Evolutionary conservation across 1,140 invertebrate genomes (phyloP), one percentile per base, ranked within the genome.

Genomic region (Ylistrum balloti): DNA sequence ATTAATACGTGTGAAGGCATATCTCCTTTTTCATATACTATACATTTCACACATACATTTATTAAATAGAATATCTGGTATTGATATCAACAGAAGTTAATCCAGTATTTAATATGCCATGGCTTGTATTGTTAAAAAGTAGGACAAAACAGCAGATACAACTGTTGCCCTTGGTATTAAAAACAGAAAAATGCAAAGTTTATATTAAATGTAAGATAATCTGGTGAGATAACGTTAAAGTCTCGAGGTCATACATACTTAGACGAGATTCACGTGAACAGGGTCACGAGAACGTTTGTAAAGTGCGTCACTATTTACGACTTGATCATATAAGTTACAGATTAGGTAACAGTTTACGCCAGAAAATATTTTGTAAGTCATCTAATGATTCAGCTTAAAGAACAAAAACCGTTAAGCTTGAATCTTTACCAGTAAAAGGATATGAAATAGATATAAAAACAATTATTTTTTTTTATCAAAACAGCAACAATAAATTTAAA

Each of bases 141-240:
- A 74, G 22, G 56, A 28, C 9, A 28, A 74, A 74, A 74, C 56
- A 28, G 56, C 56, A 28, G 56, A 74, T 74, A 74, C 1, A 28
- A n/a, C 5, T 74, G 56, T 28, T 74, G 56, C 56, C n/a, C 56
- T 28, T n/a, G n/a, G 56, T n/a, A 74, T 28, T n/a, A 11, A 74
- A 1, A 74, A n/a, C 1, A 28, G n/a, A 74, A 74, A 17, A n/a
- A 28, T 28, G 56, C 22, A 74, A 74, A 74, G 35, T 74, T 74
- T n/a, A 74, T 28, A 28, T 74, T 28, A 74, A 74, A 11, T 74
- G 56, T 74, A 74, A 74, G 56, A 74, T 74, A 11, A 74, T 74
- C 56, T 74, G 56, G 56, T 74, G 5, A 74, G 56, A 74, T 74
- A 74, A 74, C 56, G 56, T 74, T 74, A 5, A 28, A 74, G 56